Evolutionary conservation across 2,113 vertebrate species (phyloP), one percentile per base, ranked within the genome.

Genomic region (Notarius quadriscutis): DNA sequence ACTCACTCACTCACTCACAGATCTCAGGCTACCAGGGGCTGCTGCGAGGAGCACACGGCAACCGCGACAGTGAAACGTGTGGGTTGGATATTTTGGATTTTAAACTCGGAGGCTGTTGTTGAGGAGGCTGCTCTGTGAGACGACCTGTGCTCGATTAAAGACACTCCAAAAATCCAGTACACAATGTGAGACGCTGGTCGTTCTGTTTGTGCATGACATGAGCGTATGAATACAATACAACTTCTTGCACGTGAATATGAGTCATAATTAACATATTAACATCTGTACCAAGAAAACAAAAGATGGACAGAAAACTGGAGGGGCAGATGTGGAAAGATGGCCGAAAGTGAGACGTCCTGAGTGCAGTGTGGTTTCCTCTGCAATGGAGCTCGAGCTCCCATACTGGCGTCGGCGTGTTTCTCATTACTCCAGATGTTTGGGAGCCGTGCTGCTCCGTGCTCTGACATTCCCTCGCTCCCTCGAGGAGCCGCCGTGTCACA

Each of bases 351-450:
- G 84, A 27, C 53, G 50, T 50, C 83, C 41, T 86, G 75, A 87
- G 55, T 86, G 88, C 88, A 89, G 88, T 93, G 94, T 91, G 85
- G 88, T 91, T 92, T 91, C 92, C 92, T 93, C 93, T 91, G 90
- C 89, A 74, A 91, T 91, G 91, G 91, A 86, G 30, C 87, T 91
- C 92, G 89, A 79, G 93, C 93, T 95, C 94, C 94, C 93, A 94
- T 93, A 93, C 92, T 94, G 92, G 93, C 89, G 91, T 92, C 93
- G 92, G 93, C 88, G 87, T 93, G 94, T 94, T 95, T 95, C 92
- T 94, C 94, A 93, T 95, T 94, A 93, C 92, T 91, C 94, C 95
- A 95, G 94, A 96, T 95, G 95, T 95, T 96, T 94, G 93, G 93
- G 93, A 94, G 93, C 94, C 90, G 93, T 57, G 87, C 91, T 93